Evolutionary conservation across 2,113 vertebrate genomes (phyloP).

Genomic region (Stictonetta naevosa): DNA sequence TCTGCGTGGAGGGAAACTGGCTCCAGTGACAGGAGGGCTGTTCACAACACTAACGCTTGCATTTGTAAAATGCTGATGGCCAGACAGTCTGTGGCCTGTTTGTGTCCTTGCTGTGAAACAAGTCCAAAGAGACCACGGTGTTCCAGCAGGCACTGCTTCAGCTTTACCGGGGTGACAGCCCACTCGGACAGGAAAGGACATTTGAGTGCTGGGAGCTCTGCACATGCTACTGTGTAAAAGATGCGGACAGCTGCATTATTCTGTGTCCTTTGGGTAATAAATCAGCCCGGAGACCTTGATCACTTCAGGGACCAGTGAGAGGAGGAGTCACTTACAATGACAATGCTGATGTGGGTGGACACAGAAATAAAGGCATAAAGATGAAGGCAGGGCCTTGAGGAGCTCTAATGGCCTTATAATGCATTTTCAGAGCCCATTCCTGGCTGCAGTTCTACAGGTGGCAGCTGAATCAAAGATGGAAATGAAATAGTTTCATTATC

Average conservation of each 20-base stretch:
- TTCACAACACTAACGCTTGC: background rate
- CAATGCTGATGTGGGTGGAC: background rate
- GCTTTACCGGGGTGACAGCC: background rate
- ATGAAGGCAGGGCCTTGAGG: background rate
- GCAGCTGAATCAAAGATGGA: slow-evolving; percentile 1
- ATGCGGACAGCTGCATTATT: background rate
- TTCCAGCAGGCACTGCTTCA: background rate
- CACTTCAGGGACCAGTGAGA: background rate
- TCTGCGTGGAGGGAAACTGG: background rate
- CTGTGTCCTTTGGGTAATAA: background rate
- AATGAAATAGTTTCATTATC: slow-evolving; percentile 33
- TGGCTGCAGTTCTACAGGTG: background rate
- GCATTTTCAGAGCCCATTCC: background rate
- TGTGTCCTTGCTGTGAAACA: background rate
- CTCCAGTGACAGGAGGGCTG: background rate
- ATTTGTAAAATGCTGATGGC: background rate
- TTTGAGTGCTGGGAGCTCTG: background rate
- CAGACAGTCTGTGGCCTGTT: background rate
- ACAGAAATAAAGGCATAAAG: background rate
- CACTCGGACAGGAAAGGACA: background rate
- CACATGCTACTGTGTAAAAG: background rate
- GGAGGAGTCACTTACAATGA: background rate
- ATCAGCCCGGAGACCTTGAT: background rate
- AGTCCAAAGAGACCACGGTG: background rate
- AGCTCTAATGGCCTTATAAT: background rate